Base-by-base conservation (phyloP, 2,797 vertebrate species). In the Catostomus latipinnis region DNA sequence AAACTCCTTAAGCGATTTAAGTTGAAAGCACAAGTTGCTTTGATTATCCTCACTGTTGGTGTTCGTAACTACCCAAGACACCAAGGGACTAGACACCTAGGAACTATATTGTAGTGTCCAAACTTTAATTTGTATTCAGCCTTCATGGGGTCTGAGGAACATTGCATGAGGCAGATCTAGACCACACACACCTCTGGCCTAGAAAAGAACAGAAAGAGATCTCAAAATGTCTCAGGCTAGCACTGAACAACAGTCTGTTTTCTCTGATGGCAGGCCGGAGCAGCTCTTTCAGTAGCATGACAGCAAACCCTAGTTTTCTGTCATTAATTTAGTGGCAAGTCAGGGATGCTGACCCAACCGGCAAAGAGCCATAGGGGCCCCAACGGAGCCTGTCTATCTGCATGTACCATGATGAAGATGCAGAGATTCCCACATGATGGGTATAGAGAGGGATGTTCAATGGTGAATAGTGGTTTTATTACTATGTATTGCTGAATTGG, bases 201-300 rank as follows among this genome's bases (percentile, higher is more conserved):
- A 22, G 68, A 75, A 79, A 65, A 77, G 70, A 81, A 80, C 45
- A 78, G 66, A 69, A 88, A 86, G 82, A 84, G 85, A 90, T 89
- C 87, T 87, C 67, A 89, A 89, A 88, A 88, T 87, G 90, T 91
- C 88, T 92, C 87, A 86, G 92, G 89, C 90, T 90, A 87, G 86
- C 87, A 65, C 88, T 89, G 34, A 34, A 34, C 89, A 82, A 88
- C 82, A 77, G 89, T 79, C 81, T 91, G 87, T 92, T 90, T 89
- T 87, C 76, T 60, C 7, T 87, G 74, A 86, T 85, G 78, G 60
- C 76, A 53, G 76, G 83, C 84, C 79, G 83, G 81, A 86, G 82
- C 43, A 61, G 58, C 82, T 79, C 83, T 87, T 87, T 89, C 85
- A 89, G 84, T 85, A 65, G 73, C 81, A 6, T 81, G 52, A 78